phyloP scores from a whole-genome alignment of 2,113 vertebrate genomes.

The Saccopteryx bilineata region DNA sequence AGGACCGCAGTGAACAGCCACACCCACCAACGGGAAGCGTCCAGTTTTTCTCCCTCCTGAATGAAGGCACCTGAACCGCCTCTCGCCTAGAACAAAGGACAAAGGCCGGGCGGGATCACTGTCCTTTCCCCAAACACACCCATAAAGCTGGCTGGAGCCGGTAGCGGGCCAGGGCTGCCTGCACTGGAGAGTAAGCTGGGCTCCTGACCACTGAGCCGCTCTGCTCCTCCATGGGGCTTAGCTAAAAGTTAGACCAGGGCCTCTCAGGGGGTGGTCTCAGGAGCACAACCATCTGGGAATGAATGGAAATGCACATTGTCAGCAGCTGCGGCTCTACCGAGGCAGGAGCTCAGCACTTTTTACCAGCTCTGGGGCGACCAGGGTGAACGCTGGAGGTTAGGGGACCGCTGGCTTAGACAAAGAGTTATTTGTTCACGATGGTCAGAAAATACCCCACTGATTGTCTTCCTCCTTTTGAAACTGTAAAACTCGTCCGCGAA shows the following conservation, averaged over 20 bases:
- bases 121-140: background rate
- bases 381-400: rapidly evolving
- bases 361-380: rapidly evolving
- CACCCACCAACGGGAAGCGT: background rate
- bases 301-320: rapidly evolving
- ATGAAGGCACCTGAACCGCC: background rate
- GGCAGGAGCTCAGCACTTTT: background rate
- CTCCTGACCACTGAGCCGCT: background rate
- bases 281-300: background rate
- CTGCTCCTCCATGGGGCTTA: background rate
- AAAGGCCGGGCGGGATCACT: background rate
- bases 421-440: background rate
- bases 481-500: slow-evolving; percentile 87
- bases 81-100: background rate
- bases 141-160: rapidly evolving
- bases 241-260: background rate
- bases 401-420: background rate
- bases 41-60: background rate
- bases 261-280: background rate
- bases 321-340: background rate
- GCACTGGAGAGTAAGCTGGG: background rate
- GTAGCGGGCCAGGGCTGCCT: background rate
- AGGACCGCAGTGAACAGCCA: background rate
- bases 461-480: slow-evolving; percentile 86
- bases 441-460: slow-evolving; percentile 89